Evolutionary conservation across 2,113 vertebrate species (phyloP).

Genomic region (Eretmodus cyanostictus): DNA sequence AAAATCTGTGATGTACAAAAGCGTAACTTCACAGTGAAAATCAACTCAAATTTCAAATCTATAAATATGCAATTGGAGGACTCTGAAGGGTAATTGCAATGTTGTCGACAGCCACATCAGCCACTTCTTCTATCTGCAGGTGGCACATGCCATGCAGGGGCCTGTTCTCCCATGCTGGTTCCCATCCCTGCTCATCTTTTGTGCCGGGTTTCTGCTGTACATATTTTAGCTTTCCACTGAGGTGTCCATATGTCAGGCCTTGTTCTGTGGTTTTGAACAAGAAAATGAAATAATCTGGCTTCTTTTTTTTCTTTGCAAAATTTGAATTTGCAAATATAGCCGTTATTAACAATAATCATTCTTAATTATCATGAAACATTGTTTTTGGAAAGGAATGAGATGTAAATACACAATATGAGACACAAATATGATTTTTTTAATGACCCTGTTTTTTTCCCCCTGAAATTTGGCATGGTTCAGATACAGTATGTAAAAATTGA

Average conservation of each 20-base stretch:
- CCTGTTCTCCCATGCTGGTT: neutral
- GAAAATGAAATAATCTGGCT: neutral
- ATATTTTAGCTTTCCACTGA: neutral
- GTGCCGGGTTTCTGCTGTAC: neutral
- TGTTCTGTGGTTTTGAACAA: neutral
- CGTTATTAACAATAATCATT: neutral
- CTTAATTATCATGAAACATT: neutral
- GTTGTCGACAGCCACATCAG: neutral
- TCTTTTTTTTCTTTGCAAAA: neutral
- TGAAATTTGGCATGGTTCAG: neutral
- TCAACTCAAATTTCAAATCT: neutral
- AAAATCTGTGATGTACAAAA: neutral
- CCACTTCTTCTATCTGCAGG: neutral
- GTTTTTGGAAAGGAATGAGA: neutral
- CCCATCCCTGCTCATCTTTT: neutral
- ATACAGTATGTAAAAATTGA: neutral
- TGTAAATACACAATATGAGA: neutral
- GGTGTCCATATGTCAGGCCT: neutral
- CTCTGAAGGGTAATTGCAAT: neutral
- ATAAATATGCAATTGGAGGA: neutral
- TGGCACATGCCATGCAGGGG: neutral
- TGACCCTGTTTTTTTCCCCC: no score
- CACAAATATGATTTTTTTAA: neutral
- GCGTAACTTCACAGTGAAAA: neutral
- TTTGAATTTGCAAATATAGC: neutral